Conservation (phyloP, 2,797 vertebrate genomes). For the Loriculus beryllinus region DNA sequence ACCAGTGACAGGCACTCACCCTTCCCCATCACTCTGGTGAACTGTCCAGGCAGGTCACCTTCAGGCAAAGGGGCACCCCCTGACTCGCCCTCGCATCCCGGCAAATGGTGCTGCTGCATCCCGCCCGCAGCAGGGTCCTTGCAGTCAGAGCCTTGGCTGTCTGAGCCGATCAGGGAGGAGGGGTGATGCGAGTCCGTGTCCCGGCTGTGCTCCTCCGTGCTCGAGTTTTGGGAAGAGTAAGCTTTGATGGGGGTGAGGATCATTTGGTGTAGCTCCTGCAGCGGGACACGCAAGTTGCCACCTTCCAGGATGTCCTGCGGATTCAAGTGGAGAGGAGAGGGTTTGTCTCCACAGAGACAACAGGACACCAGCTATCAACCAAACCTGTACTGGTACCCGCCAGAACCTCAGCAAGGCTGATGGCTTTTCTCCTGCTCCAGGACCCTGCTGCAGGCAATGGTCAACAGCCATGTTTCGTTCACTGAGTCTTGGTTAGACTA, state of each 20-base stretch:
- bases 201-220: slow-evolving; percentile 74
- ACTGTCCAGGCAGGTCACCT: slow-evolving; percentile 93
- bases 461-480: rapidly evolving
- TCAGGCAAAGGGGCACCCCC: slow-evolving; percentile 82
- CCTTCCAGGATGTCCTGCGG: slow-evolving; percentile 92
- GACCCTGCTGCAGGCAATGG: neutral
- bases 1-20: slow-evolving; percentile 68
- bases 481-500: rapidly evolving
- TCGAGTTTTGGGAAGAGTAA: slow-evolving; percentile 73
- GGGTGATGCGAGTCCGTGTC: slow-evolving; percentile 71
- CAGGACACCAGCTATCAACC: rapidly evolving
- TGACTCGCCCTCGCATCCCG: slow-evolving; percentile 85
- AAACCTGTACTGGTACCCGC: rapidly evolving
- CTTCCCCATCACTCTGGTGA: slow-evolving; percentile 98
- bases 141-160: slow-evolving; percentile 65
- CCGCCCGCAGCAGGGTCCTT: slow-evolving; percentile 75
- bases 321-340: neutral
- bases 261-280: slow-evolving; percentile 98
- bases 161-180: slow-evolving; percentile 76
- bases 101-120: slow-evolving; percentile 82
- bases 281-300: slow-evolving; percentile 86
- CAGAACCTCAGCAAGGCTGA: neutral
- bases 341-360: neutral
- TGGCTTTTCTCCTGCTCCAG: neutral
- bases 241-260: slow-evolving; percentile 96